A percentile compares a stretch with the other conserved stretches of the same genome.
Conservation (phyloP, 2,797 vertebrate species). For the Iguana delicatissima region DNA sequence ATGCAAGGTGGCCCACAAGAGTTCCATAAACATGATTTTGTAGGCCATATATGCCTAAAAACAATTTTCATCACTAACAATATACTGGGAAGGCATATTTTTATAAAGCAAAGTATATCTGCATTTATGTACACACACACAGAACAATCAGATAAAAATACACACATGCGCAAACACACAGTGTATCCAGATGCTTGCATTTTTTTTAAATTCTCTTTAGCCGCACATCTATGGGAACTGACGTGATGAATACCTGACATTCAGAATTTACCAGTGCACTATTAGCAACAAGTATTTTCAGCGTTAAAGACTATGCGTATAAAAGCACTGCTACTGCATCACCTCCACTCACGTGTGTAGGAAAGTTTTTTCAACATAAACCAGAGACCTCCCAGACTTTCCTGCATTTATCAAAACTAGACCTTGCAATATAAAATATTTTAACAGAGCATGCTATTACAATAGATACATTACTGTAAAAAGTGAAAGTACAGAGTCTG, state of each 20-base stretch:
- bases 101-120: too few relatives aligned
- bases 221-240: too few relatives aligned
- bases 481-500: neutral
- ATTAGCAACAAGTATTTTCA: neutral
- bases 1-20: neutral
- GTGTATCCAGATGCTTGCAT: too few relatives aligned
- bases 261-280: too few relatives aligned
- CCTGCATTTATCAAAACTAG: neutral
- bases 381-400: conserved; percentile 28
- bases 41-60: neutral
- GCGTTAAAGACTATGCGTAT: neutral
- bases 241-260: too few relatives aligned
- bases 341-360: too few relatives aligned
- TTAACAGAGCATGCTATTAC: neutral
- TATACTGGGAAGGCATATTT: too few relatives aligned
- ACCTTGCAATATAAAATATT: neutral
- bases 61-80: neutral
- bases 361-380: neutral
- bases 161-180: too few relatives aligned
- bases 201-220: too few relatives aligned
- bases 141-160: too few relatives aligned
- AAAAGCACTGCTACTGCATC: neutral
- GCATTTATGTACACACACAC: too few relatives aligned
- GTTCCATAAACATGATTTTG: neutral
- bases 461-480: neutral